Conservation (phyloP, 2,797 vertebrate species). For the Natrix natrix region DNA sequence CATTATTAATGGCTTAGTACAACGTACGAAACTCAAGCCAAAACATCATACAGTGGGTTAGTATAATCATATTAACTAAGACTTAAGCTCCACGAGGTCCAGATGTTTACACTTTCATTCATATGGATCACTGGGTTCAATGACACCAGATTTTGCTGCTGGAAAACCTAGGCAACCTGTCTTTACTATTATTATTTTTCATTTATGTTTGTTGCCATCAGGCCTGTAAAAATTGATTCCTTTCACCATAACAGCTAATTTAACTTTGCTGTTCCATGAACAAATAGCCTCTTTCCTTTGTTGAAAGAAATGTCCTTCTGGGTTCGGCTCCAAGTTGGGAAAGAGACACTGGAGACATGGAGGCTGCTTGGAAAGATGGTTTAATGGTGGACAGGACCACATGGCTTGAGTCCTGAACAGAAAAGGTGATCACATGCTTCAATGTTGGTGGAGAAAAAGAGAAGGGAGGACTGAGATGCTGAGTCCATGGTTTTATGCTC, state of each 20-base stretch:
- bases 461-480: too few species aligned
- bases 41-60: neutral
- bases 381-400: too few species aligned
- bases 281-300: neutral
- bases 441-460: too few species aligned
- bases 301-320: too few species aligned
- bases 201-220: neutral
- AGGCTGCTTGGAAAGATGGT: too few species aligned
- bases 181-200: neutral
- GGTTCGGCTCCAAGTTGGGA: too few species aligned
- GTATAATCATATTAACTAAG: neutral
- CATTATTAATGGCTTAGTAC: neutral
- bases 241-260: neutral
- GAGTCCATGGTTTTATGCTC: too few species aligned
- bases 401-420: too few species aligned
- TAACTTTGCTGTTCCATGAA: constrained; percentile 22
- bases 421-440: too few species aligned
- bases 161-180: neutral
- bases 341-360: too few species aligned
- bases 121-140: neutral
- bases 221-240: neutral
- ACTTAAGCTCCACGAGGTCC: neutral
- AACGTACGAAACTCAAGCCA: neutral
- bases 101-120: neutral
- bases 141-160: neutral